Percentiles rank a stretch among this genome's conserved stretches.
These are phyloP conservation scores for Coleophora flavipennella DNA, from an alignment of 2,888 invertebrate species.

Conservation along the genomic window DNA sequence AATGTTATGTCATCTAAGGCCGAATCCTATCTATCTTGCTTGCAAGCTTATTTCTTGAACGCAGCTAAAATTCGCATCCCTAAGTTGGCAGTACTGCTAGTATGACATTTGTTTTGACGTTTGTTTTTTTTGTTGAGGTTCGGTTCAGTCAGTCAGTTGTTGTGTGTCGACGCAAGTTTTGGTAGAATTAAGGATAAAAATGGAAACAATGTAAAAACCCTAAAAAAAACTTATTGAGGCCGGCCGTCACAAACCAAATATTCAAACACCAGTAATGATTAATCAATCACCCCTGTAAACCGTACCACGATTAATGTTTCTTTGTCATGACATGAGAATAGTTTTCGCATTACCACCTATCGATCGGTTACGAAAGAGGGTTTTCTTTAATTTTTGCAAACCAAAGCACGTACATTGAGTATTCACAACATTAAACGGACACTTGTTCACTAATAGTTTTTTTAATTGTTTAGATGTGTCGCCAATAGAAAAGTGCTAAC, in stretches of 20 bases:
- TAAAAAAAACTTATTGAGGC: slow-evolving; percentile 20
- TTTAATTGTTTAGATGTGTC: not conserved
- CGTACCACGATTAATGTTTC: slow-evolving; percentile 37
- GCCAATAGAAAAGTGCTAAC: slow-evolving; percentile 22
- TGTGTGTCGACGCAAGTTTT: slow-evolving; percentile 42
- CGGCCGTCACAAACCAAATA: slow-evolving; percentile 22
- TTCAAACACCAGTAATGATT: slow-evolving; percentile 17
- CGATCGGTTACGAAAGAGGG: slow-evolving; percentile 70
- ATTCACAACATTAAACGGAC: slow-evolving; percentile 17
- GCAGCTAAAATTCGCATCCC: too few species aligned
- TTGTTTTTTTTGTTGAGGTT: slow-evolving; percentile 38
- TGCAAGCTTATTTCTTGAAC: too few species aligned
- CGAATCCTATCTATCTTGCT: too few species aligned
- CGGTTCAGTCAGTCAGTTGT: slow-evolving; percentile 31
- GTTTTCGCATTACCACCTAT: slow-evolving; percentile 52
- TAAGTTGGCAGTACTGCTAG: slow-evolving; percentile 2
- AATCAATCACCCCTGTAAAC: slow-evolving; percentile 16
- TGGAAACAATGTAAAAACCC: slow-evolving; percentile 32
- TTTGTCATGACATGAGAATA: slow-evolving; percentile 54
- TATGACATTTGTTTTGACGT: slow-evolving; percentile 33
- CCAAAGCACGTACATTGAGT: slow-evolving; percentile 14
- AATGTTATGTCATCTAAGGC: too few species aligned
- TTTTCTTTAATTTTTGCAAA: slow-evolving; percentile 35
- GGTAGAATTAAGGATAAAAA: slow-evolving; percentile 40
- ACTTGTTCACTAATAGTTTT: slow-evolving; percentile 16